These are phyloP conservation scores for Tridacna gigas DNA, from an alignment of 2,888 invertebrate species.

Conservation along the genomic window DNA sequence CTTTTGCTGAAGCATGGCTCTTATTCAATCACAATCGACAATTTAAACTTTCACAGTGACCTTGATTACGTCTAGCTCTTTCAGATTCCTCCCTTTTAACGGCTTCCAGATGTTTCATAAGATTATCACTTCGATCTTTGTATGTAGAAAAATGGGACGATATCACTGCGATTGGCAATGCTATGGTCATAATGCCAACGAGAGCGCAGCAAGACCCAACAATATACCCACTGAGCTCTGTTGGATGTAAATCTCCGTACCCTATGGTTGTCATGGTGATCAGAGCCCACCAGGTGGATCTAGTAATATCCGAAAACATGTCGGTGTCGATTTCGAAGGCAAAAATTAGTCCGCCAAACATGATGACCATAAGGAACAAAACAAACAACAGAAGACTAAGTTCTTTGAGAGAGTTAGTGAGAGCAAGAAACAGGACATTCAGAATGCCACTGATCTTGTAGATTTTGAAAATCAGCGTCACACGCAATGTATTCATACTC, in stretches of 20 bases:
- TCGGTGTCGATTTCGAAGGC: constrained; percentile 18
- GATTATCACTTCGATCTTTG: constrained; percentile 16
- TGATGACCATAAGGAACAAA: not conserved
- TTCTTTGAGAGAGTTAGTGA: not conserved
- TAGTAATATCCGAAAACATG: constrained; percentile 10
- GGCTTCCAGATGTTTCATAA: constrained; percentile 5
- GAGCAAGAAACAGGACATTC: not conserved
- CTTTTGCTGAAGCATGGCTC: too few relatives aligned
- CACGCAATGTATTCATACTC: constrained; percentile 15
- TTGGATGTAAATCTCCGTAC: not conserved
- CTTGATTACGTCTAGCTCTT: too few relatives aligned
- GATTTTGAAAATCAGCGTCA: not conserved
- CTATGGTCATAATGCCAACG: not conserved
- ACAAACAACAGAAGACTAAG: not conserved
- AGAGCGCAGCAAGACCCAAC: not conserved
- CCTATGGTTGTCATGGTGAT: not conserved
- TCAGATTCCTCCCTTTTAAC: not conserved
- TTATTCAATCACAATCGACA: too few relatives aligned
- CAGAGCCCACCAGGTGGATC: not conserved
- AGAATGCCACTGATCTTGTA: not conserved
- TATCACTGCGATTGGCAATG: constrained; percentile 82
- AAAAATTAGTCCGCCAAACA: constrained; percentile 5
- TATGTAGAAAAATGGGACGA: constrained; percentile 81
- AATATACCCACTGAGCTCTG: not conserved
- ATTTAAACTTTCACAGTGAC: too few relatives aligned